Evolutionary conservation across 1,140 invertebrate species (phyloP).

Genomic region (Drosophila sp.): DNA sequence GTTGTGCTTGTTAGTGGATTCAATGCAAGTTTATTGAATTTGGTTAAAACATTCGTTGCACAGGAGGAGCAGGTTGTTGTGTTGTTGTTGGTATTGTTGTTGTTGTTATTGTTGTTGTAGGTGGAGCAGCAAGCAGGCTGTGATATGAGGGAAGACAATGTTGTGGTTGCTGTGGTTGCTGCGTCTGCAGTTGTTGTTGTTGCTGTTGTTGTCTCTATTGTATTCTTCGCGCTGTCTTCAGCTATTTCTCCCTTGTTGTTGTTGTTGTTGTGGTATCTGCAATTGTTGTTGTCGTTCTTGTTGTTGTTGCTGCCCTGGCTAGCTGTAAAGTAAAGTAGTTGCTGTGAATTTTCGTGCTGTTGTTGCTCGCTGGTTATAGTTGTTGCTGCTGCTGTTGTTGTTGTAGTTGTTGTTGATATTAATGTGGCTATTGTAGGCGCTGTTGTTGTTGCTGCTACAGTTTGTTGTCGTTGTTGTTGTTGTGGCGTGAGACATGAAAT

Average conservation of each 20-base stretch:
- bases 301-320: constrained; percentile 24
- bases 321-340: constrained; percentile 41
- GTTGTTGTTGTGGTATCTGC: constrained; percentile 15
- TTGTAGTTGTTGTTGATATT: constrained; percentile 1
- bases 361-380: constrained; percentile 15
- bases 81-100: neutral
- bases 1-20: neutral
- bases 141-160: constrained; percentile 11
- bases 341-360: constrained; percentile 23
- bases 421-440: constrained; percentile 10
- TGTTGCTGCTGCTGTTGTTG: constrained; percentile 21
- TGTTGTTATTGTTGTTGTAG: neutral
- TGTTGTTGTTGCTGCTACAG: constrained; percentile 27
- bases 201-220: constrained; percentile 13
- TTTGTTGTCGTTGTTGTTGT: constrained; percentile 45
- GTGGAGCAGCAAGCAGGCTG: neutral
- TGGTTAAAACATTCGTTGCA: neutral
- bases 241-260: neutral
- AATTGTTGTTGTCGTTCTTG: constrained; percentile 10
- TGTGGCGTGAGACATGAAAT: constrained; percentile 68
- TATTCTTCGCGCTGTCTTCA: constrained; percentile 29
- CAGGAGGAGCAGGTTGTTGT: constrained; percentile 18
- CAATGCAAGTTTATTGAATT: neutral
- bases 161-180: constrained; percentile 21
- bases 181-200: constrained; percentile 30